Evolutionary conservation across 2,113 vertebrate species (phyloP).

Genomic region (Anarrhichthys ocellatus): DNA sequence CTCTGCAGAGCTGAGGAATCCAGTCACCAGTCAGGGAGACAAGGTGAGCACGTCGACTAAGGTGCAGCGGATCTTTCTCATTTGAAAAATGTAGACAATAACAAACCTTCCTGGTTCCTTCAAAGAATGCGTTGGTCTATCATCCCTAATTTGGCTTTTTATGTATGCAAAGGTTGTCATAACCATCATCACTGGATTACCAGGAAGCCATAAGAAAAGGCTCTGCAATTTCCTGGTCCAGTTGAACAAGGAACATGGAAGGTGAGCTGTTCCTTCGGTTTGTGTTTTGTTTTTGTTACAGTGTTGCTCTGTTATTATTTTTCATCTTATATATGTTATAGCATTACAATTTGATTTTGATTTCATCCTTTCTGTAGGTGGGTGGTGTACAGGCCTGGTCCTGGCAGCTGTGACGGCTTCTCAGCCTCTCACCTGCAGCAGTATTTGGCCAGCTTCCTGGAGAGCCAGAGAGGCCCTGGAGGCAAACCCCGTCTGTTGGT

Average conservation of each 20-base stretch:
- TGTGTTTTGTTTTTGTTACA: background rate
- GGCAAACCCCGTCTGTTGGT: conserved; percentile 86
- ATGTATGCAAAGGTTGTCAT: conserved; percentile 84
- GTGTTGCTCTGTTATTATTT: background rate
- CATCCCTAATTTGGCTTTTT: conserved; percentile 2
- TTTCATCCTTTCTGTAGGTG: conserved; percentile 80
- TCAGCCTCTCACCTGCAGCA: conserved; percentile 90
- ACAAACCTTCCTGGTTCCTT: background rate
- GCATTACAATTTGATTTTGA: background rate
- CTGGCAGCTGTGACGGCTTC: conserved; percentile 87
- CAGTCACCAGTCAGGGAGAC: conserved; percentile 69
- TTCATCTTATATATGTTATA: background rate
- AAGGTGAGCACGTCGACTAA: conserved; percentile 84
- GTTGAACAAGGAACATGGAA: conserved; percentile 88
- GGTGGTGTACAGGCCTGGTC: conserved; percentile 88
- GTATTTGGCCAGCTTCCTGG: conserved; percentile 87
- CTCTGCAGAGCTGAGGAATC: conserved; percentile 75
- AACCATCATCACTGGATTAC: conserved; percentile 90
- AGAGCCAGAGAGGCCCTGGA: conserved; percentile 81
- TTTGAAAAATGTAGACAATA: background rate
- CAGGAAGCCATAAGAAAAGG: conserved; percentile 90
- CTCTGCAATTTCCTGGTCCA: conserved; percentile 89
- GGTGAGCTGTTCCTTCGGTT: conserved; percentile 78
- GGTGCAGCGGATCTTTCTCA: background rate
- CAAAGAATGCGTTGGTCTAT: background rate